Evolutionary conservation across 1,140 invertebrate species (phyloP), one percentile per base, ranked within the genome.

Genomic region (Drosophila varians): DNA sequence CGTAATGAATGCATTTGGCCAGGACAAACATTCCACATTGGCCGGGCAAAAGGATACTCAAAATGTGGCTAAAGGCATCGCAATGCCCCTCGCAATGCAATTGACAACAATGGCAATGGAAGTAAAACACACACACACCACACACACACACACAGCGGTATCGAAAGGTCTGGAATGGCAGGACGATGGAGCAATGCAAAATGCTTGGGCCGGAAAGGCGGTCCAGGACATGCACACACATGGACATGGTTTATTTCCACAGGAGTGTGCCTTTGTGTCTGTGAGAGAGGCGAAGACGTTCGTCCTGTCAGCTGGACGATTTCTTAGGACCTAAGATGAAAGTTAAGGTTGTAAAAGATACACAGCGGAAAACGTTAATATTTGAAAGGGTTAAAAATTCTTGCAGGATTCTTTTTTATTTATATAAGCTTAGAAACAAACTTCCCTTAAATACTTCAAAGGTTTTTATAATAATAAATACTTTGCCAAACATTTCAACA

Each of bases 31-130:
- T 62, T 77, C 57, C 64, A 73, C 54, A 38, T 31, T 49, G 28
- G 36, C 25, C 60, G 19, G 36, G 12, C 36, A 16, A 38, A 55
- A 57, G 34, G 42, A 48, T 64, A 25, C 34, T 47, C 31, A 19
- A 31, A 76, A 65, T 66, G 55, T 23, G 42, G 57, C 48, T 23
- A 71, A 40, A 45, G 26, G 28, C 34, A 36, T 46, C 28, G 28
- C 70, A 74, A 82, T 82, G 70, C 56, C 49, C 75, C 64, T 74
- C 53, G 80, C 80, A 75, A 73, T 73, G 79, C 75, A 72, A 76
- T 84, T 79, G 75, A 84, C 74, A 82, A 77, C 79, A 83, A 83
- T 78, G 70, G 57, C 43, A 36, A 34, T 16, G 12, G 28, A 40
- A 31, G 28, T 31, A 31, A 31, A 31, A 31, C 28, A 31, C 28